Base-by-base conservation (phyloP, 1,140 invertebrate species). In the Bombus terrestris region DNA sequence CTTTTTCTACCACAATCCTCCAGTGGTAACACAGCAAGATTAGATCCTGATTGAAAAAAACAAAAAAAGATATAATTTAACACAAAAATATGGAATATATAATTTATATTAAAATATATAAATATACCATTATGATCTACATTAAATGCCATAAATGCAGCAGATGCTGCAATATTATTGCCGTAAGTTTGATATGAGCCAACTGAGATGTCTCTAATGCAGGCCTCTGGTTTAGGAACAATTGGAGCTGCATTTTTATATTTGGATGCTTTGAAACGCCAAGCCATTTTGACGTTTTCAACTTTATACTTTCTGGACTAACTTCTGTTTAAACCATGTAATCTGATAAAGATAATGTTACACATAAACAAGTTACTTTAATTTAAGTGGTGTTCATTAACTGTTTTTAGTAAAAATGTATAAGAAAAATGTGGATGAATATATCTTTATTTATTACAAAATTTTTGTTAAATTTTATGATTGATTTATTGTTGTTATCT, bases 181-280 rank as follows among this genome's bases (percentile, higher is more conserved):
- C 98, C 98, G 96, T 98, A 98, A 37, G 98, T 98, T 92, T 98
- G 98, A 95, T 98, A 98, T 39, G 98, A 98, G 8, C 98, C 98
- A 74, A 99, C 97, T 92, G 97, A 97, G 83, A 99, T 97, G 93
- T 99, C 98, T 87, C 97, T 96, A 88, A 99, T 97, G 95, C 98
- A 98, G 85, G 97, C 97, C 96, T 99, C 98, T 85, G 97, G 97
- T 94, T 98, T 99, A 18, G 98, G 98, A 88, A 98, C 97, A 93
- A 98, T 98, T 41, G 98, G 98, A 87, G 98, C 97, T 84, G 98
- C 98, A 98, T 99, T 99, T 96, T 99, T 99, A 95, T 98, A 99
- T 94, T 99, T 99, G 80, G 98, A 99, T 93, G 98, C 98, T 96
- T 99, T 99, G 95, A 99, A 99, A 95, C 98, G 96, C 98, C 98